Conservation (phyloP, 2,113 vertebrate genomes). For the Rhinopomastus cyanomelas region DNA sequence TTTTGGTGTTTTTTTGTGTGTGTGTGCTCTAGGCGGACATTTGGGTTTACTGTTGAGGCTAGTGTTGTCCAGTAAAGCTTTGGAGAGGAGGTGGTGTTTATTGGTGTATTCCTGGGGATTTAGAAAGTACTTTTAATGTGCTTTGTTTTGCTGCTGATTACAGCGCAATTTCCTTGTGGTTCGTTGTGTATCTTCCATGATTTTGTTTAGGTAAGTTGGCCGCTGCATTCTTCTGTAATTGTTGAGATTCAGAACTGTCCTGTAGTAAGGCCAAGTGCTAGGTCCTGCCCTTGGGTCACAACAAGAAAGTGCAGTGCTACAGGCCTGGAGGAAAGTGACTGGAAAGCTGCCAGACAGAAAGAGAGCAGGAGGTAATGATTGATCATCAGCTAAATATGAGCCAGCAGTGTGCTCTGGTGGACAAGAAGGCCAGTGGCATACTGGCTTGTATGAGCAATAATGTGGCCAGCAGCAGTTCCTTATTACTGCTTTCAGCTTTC, state of each 20-base stretch:
- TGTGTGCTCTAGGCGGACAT: not conserved
- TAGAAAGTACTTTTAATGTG: not conserved
- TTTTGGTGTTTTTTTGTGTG: too few species aligned
- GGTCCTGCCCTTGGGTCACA: too few species aligned
- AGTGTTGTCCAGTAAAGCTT: not conserved
- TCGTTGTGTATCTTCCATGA: not conserved
- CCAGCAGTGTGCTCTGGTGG: too few species aligned
- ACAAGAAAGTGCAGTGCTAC: too few species aligned
- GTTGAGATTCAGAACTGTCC: not conserved
- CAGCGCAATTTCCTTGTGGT: not conserved
- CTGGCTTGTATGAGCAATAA: too few species aligned
- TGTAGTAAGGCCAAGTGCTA: not conserved
- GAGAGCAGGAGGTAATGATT: too few species aligned
- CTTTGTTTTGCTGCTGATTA: not conserved
- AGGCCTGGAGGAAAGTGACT: too few species aligned
- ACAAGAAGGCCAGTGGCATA: too few species aligned
- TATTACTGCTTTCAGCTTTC: not conserved
- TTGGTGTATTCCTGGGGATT: not conserved
- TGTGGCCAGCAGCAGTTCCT: not conserved
- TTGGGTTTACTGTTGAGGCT: not conserved
- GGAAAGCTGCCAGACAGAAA: too few species aligned
- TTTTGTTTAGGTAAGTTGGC: not conserved
- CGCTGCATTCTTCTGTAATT: not conserved
- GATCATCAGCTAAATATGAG: too few species aligned
- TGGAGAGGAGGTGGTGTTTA: not conserved